These are phyloP conservation scores for Drosophila cognata DNA, from an alignment of 2,888 invertebrate genomes.

Conservation along the genomic window DNA sequence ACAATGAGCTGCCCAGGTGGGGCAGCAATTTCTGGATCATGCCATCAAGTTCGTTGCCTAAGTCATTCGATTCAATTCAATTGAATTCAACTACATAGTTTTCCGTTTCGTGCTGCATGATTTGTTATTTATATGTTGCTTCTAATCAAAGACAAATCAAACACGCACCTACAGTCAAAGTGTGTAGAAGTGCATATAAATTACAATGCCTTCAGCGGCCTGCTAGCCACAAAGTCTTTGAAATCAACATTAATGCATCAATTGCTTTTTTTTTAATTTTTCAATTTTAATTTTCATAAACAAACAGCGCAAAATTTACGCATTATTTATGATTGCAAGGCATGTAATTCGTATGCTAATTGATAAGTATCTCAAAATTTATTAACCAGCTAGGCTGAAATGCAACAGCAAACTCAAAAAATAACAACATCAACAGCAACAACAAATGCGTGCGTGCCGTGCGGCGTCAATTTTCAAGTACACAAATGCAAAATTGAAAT, in stretches of 20 bases:
- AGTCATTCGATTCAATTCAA: constrained; percentile 59
- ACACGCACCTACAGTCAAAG: constrained; percentile 73
- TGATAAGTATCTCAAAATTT: constrained; percentile 81
- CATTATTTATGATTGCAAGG: constrained; percentile 83
- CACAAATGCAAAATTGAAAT: constrained; percentile 78
- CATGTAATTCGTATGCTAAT: constrained; percentile 82
- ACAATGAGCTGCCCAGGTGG: constrained; percentile 61
- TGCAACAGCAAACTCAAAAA: constrained; percentile 37
- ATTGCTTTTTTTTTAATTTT: constrained; percentile 34
- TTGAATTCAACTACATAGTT: constrained; percentile 35
- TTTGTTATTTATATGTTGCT: constrained; percentile 80
- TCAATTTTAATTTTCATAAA: constrained; percentile 46
- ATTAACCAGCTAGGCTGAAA: constrained; percentile 70
- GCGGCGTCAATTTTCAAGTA: constrained; percentile 78
- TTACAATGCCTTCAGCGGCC: constrained; percentile 59
- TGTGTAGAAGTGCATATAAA: constrained; percentile 73
- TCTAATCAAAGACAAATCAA: constrained; percentile 73
- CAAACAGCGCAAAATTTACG: constrained; percentile 70
- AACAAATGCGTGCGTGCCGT: constrained; percentile 74
- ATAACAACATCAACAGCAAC: constrained; percentile 40
- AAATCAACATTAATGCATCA: constrained; percentile 73
- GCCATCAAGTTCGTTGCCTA: constrained; percentile 66
- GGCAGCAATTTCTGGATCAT: constrained; percentile 44
- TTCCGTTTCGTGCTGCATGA: constrained; percentile 72
- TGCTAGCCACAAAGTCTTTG: constrained; percentile 29